phyloP scores from a whole-genome alignment of 2,888 invertebrate species.

The Thera britannica region DNA sequence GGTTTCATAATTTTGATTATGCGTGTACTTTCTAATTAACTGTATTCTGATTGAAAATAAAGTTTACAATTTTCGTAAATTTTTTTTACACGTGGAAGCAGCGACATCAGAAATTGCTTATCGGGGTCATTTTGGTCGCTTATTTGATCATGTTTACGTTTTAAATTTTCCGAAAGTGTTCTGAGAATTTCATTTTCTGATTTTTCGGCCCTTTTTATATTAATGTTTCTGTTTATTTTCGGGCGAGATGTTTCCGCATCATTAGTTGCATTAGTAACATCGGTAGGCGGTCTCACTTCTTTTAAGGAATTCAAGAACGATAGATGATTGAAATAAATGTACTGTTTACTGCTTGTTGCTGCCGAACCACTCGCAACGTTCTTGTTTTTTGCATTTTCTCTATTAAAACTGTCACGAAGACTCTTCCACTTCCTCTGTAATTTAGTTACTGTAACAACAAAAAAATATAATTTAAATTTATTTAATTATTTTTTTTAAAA shows the following conservation, averaged over 20 bases:
- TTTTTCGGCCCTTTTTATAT: slow-evolving; percentile 42
- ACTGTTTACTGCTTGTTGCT: slow-evolving; percentile 45
- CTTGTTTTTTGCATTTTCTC: slow-evolving; percentile 44
- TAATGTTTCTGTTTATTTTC: slow-evolving; percentile 45
- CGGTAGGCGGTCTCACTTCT: slow-evolving; percentile 44
- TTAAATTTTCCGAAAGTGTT: slow-evolving; percentile 42
- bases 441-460: slow-evolving; percentile 44
- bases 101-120: slow-evolving; percentile 39
- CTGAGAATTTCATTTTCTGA: slow-evolving; percentile 46
- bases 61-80: slow-evolving; percentile 12
- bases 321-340: slow-evolving; percentile 47
- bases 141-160: slow-evolving; percentile 45
- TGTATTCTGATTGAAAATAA: slow-evolving; percentile 39
- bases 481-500: not conserved
- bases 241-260: slow-evolving; percentile 47
- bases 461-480: slow-evolving; percentile 25
- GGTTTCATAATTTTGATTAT: slow-evolving; percentile 46
- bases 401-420: slow-evolving; percentile 34
- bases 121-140: slow-evolving; percentile 35
- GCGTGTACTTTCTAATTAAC: slow-evolving; percentile 47
- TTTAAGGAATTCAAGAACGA: slow-evolving; percentile 45
- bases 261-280: slow-evolving; percentile 37
- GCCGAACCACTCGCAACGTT: slow-evolving; percentile 45
- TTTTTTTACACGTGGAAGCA: slow-evolving; percentile 41
- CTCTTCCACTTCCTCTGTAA: slow-evolving; percentile 44